Base-by-base conservation (phyloP, 2,113 vertebrate genomes). In the Probosciger aterrimus region DNA sequence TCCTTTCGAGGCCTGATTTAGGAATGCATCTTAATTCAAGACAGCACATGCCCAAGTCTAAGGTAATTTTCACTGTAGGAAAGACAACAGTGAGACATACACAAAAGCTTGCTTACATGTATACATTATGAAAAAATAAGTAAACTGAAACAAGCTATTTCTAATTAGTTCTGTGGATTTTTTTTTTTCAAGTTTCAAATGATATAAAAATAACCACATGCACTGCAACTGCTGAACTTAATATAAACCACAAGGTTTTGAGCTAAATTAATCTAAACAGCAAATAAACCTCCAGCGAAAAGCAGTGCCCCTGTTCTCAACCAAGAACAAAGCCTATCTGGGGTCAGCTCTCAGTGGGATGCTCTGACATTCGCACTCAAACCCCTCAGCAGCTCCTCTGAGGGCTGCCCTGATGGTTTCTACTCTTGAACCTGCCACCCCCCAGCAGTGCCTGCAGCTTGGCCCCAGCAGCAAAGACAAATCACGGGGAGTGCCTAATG, bases 41-140 rank as follows among this genome's bases (percentile, higher is more conserved):
- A 95, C 53, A 95, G 77, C 67, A 91, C 70, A 82, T 76, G 86
- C 65, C 81, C 94, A 82, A 79, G 19, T 50, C 86, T 95, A 95
- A 89, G 74, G 70, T 85, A 82, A 80, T 89, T 94, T 92, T 96
- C 96, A 96, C 95, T 96, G 91, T 73, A 96, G 89, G 71, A 88
- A 93, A 92, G 94, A 88, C 92, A 91, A 96, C 92, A 96, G 95
- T 93, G 92, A 91, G 81, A 91, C 77, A 49, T 88, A 91, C 49
- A 67, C 2, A 0, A 87, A 91, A 82, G 55, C 69, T 87, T 91
- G 39, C 77, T 59, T 82, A 93, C 39, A 69, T 82, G 76, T 68
- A 89, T 60, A 94, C n/a, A 39, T 73, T 50, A 74, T 67, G 57
- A 27, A 76, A 79, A 83, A 88, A 41, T 67, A 81, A 70, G 33